Conservation (phyloP, 2,888 invertebrate species). For the Cryptus armator region DNA sequence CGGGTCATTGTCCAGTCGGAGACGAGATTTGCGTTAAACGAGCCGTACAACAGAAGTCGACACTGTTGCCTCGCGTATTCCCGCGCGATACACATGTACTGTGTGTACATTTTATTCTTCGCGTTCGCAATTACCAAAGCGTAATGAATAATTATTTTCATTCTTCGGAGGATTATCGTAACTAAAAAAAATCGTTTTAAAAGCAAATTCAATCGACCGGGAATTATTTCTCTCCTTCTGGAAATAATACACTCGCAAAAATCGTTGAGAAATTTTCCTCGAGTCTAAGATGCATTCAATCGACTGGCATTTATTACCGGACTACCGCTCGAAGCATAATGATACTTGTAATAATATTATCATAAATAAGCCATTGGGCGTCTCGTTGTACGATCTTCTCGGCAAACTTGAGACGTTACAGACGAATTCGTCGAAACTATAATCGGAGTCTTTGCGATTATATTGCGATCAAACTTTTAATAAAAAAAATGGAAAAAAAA, state of each 20-base stretch:
- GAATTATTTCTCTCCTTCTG: not conserved
- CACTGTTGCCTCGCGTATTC: conserved; percentile 22
- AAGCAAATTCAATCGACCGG: no score
- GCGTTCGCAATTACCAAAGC: not conserved
- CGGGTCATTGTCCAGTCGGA: conserved; percentile 81
- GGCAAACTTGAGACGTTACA: not conserved
- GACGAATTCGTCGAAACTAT: not conserved
- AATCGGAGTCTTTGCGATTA: not conserved
- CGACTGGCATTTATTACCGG: conserved; percentile 9
- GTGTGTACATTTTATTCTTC: not conserved
- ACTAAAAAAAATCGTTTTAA: no score
- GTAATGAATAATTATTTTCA: not conserved
- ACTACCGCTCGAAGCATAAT: conserved; percentile 10
- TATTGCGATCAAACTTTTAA: not conserved
- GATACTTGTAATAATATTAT: conserved; percentile 34
- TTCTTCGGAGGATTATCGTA: no score
- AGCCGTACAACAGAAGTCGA: conserved; percentile 73
- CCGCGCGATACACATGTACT: not conserved
- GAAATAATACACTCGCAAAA: not conserved
- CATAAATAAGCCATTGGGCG: conserved; percentile 1
- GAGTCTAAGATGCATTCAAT: conserved; percentile 16
- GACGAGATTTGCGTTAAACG: conserved; percentile 80
- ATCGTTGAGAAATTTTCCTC: conserved; percentile 9
- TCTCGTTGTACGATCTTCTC: not conserved
- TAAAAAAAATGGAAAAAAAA: not conserved